Base-by-base conservation (phyloP, 1,140 invertebrate species). In the Asobara japonica region DNA sequence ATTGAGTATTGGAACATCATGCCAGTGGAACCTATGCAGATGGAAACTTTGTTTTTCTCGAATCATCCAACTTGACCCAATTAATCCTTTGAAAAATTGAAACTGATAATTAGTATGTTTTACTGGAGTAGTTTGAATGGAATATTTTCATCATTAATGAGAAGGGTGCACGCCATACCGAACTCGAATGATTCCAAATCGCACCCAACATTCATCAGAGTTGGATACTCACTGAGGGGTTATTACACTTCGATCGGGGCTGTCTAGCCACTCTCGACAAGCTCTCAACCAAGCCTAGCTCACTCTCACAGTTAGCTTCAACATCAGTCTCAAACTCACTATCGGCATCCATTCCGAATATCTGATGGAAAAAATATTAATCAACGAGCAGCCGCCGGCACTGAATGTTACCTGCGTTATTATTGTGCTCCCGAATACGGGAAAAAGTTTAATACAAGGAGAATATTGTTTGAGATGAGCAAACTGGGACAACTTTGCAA, bases 281-380 rank as follows among this genome's bases (percentile, higher is more conserved):
- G 5, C 22, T 22, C 51, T 56, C 18, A 56, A 56, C 5, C 5
- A 11, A 36, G 31, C 31, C 31, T 36, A 6, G 5, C 31, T 36
- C 31, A 6, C 31, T 36, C 31, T 11, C 31, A 6, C 31, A 6
- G 5, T 36, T 11, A 6, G 5, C 31, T 11, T 36, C 31, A 6
- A 36, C 31, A 56, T 25, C 18, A 56, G 51, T 18, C 18, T 56
- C 45, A 8, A 38, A 38, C 8, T 38, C 36, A 45, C 41, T 16
- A 13, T 16, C n/a, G 3, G 1, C 41, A 2, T 45, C n/a, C 41
- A 45, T 16, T 16, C 41, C n/a, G n/a, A 38, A 38, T n/a, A 45
- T 16, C 8, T 0, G 61, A 29, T 29, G 18, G 38, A 66, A 48
- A 48, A 48, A 66, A 66, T 61, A 60, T 69, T 69, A 69, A 69